Conservation (phyloP, 2,113 vertebrate species). For the Callaeas wilsoni region DNA sequence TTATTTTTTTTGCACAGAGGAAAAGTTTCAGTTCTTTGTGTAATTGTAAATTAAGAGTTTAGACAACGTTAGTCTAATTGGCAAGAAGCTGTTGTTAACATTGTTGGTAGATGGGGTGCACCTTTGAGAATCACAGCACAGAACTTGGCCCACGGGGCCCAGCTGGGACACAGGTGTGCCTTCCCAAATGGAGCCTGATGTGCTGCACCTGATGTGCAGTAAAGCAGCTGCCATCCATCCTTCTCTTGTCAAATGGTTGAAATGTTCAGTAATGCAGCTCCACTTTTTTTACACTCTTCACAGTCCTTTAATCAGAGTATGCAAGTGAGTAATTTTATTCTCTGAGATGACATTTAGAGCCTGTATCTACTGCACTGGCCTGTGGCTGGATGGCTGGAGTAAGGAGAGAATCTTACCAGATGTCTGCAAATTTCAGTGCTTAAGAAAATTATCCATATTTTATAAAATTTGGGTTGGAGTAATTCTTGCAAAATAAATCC, state of each 20-base stretch:
- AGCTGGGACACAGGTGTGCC: background rate
- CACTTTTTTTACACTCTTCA: background rate
- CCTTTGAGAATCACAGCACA: background rate
- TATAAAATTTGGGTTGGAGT: background rate
- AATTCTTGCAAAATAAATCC: conserved; percentile 7
- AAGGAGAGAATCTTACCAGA: background rate
- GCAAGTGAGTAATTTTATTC: background rate
- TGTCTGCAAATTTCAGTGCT: background rate
- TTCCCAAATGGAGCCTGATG: background rate
- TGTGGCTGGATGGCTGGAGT: background rate
- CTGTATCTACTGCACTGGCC: background rate
- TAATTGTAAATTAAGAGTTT: background rate
- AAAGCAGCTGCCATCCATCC: background rate
- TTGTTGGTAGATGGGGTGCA: background rate
- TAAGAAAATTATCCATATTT: background rate
- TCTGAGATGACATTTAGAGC: background rate
- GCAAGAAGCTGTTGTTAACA: background rate
- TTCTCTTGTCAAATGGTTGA: background rate
- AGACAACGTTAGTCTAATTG: background rate
- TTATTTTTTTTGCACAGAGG: background rate
- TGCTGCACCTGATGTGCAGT: background rate
- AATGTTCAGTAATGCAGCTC: background rate
- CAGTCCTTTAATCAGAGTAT: background rate
- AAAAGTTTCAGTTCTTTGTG: conserved; percentile 12
- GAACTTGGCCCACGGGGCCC: background rate